Conservation (phyloP, 2,888 invertebrate species). For the Heterodera filipjevi region DNA sequence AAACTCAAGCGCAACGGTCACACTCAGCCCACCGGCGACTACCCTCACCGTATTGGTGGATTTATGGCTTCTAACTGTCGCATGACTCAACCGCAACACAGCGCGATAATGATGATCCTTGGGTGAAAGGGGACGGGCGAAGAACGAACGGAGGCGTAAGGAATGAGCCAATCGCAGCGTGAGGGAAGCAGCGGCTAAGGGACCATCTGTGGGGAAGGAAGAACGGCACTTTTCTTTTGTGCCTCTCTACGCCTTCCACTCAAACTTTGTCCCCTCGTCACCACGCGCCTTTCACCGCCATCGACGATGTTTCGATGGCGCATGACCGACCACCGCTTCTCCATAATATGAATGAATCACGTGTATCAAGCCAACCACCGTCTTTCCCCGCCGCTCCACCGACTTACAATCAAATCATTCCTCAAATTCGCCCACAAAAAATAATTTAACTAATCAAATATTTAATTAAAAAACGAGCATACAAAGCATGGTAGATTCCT, state of each 20-base stretch:
- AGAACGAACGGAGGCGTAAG: neutral
- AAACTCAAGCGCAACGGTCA: constrained; percentile 53
- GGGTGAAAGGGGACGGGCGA: constrained; percentile 40
- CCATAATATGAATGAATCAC: neutral
- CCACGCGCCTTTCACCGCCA: neutral
- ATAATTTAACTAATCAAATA: no score
- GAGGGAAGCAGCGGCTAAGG: neutral
- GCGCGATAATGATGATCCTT: constrained; percentile 47
- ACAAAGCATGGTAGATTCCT: no score
- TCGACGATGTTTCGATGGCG: neutral
- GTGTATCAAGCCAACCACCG: neutral
- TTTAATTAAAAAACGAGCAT: no score
- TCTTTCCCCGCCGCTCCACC: neutral
- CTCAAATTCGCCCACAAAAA: neutral
- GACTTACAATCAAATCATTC: neutral
- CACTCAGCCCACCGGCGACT: constrained; percentile 48
- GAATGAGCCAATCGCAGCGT: neutral
- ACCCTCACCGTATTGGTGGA: constrained; percentile 46
- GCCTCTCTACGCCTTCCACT: neutral
- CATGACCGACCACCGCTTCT: constrained; percentile 18
- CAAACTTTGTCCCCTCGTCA: neutral
- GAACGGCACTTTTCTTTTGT: neutral
- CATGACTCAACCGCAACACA: constrained; percentile 49
- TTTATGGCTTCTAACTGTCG: constrained; percentile 37
- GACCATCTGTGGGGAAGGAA: neutral